These are phyloP conservation scores for Colletes collaris DNA, from an alignment of 2,888 invertebrate genomes.

Conservation along the genomic window DNA sequence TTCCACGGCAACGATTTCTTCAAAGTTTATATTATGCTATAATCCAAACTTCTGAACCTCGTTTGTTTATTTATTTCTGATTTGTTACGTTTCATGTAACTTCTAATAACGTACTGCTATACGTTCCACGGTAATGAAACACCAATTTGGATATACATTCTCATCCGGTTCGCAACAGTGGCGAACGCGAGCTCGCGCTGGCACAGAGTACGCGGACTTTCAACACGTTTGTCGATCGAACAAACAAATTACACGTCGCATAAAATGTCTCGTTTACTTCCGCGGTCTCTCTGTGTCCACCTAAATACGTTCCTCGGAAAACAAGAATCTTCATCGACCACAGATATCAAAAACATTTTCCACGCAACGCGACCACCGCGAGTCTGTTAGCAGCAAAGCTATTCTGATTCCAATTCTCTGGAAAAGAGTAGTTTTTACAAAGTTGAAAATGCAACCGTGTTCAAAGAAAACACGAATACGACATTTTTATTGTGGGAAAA, in stretches of 20 bases:
- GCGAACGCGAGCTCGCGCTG: neutral
- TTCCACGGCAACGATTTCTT: neutral
- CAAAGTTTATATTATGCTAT: too few relatives aligned
- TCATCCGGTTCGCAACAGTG: neutral
- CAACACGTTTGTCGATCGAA: slow-evolving; percentile 24
- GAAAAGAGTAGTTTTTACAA: too few relatives aligned
- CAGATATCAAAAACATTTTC: slow-evolving; percentile 11
- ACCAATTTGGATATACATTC: slow-evolving; percentile 6
- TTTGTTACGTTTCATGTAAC: slow-evolving; percentile 12
- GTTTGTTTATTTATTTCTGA: neutral
- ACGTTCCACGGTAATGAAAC: neutral
- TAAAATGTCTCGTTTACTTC: neutral
- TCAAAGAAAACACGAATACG: too few relatives aligned
- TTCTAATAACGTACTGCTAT: slow-evolving; percentile 24
- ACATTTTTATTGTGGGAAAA: too few relatives aligned
- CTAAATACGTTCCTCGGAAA: neutral
- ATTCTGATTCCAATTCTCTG: too few relatives aligned
- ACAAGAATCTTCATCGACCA: neutral
- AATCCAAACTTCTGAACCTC: neutral
- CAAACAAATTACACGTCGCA: slow-evolving; percentile 13
- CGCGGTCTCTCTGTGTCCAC: neutral
- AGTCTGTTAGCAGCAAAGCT: too few relatives aligned
- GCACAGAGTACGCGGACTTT: neutral
- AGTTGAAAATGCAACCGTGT: too few relatives aligned
- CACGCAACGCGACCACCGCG: too few relatives aligned